Evolutionary conservation across 2,113 vertebrate species (phyloP).

Genomic region (Coptodon bakossiorum): DNA sequence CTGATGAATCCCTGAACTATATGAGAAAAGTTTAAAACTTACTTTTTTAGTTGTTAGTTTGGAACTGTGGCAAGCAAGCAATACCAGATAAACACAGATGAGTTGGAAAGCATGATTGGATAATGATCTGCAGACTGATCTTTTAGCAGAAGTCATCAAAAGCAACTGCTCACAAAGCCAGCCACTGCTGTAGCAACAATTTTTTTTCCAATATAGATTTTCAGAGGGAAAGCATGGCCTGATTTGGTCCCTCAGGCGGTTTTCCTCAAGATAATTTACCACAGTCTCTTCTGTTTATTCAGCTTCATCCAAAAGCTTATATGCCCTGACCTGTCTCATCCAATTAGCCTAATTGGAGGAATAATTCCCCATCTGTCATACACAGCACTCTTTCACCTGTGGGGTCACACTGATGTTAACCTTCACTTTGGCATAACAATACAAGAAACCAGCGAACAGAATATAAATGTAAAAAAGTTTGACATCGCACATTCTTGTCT

Average conservation of each 20-base stretch:
- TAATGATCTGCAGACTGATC: constrained; percentile 32
- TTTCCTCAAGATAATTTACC: constrained; percentile 20
- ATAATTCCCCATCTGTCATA: constrained; percentile 58
- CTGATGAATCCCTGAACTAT: background rate
- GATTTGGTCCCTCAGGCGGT: constrained; percentile 2
- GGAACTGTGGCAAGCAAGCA: constrained; percentile 1
- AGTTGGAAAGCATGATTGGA: constrained; percentile 34
- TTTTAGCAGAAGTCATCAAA: constrained; percentile 39
- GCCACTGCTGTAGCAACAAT: background rate
- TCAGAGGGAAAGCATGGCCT: background rate
- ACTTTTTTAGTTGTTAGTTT: constrained; percentile 3
- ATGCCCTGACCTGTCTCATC: constrained; percentile 49
- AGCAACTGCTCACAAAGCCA: background rate
- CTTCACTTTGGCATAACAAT: constrained; percentile 28
- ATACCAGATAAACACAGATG: background rate
- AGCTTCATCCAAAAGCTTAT: constrained; percentile 29
- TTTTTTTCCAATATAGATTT: constrained; percentile 1
- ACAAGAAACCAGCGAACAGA: constrained; percentile 16
- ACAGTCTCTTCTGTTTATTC: constrained; percentile 23
- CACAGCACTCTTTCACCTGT: constrained; percentile 49
- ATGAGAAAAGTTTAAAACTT: constrained; percentile 21
- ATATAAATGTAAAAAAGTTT: constrained; percentile 59
- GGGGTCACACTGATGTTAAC: constrained; percentile 52
- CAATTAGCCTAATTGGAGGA: constrained; percentile 69
- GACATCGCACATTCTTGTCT: background rate